Conservation (phyloP, 2,888 invertebrate genomes). For the Merodon equestris region DNA sequence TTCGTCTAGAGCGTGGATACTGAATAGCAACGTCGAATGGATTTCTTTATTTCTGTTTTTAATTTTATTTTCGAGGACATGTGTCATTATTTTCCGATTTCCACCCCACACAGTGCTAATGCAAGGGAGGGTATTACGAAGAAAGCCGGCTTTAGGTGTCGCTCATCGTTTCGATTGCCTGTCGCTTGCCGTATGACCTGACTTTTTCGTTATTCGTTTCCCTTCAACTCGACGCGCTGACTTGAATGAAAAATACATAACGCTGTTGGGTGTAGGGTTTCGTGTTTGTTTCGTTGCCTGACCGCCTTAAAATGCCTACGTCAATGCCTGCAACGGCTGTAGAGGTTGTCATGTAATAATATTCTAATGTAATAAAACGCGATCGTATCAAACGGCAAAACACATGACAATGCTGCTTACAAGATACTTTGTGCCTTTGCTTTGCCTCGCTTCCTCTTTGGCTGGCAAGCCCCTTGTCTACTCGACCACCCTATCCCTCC, state of each 20-base stretch:
- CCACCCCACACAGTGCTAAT: conserved; percentile 1
- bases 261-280: too few species aligned
- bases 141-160: too few species aligned
- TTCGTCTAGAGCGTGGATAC: too few species aligned
- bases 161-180: too few species aligned
- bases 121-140: too few species aligned
- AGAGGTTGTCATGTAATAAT: conserved; percentile 61
- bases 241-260: too few species aligned
- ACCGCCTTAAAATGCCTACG: conserved; percentile 46
- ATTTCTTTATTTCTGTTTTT: too few species aligned
- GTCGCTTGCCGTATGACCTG: too few species aligned
- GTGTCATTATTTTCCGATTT: conserved; percentile 3
- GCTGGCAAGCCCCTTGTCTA: conserved; percentile 1
- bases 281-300: too few species aligned
- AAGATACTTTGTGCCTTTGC: conserved; percentile 15
- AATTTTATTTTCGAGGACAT: conserved; percentile 14
- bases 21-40: too few species aligned
- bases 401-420: conserved; percentile 54
- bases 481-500: conserved; percentile 25
- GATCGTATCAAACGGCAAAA: conserved; percentile 60
- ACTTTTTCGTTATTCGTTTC: too few species aligned
- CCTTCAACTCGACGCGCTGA: too few species aligned
- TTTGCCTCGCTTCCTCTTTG: conserved; percentile 5
- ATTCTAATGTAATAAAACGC: conserved; percentile 60
- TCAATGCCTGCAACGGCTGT: conserved; percentile 52